phyloP scores from a whole-genome alignment of 2,113 vertebrate genomes.

The Aegithalos caudatus region DNA sequence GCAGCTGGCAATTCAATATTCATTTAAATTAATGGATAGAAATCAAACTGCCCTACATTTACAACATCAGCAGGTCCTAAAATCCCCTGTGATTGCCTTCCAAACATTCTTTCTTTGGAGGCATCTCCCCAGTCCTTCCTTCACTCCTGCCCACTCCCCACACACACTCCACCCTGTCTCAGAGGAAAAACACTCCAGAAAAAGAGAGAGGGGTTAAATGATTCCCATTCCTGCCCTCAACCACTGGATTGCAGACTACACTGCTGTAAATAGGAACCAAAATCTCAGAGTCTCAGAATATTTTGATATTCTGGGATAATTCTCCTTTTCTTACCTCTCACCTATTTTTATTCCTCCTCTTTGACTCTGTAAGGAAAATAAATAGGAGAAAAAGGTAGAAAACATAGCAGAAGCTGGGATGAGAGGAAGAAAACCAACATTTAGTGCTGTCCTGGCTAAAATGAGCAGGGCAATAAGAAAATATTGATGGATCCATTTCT shows the following conservation, averaged over 20 bases:
- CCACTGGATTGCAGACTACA: neutral
- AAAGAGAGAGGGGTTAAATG: neutral
- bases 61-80: neutral
- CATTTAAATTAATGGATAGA: neutral
- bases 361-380: neutral
- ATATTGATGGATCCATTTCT: neutral
- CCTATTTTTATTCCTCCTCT: neutral
- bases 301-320: neutral
- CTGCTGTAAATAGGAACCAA: rapidly evolving
- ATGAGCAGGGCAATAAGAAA: neutral
- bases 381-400: neutral
- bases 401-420: neutral
- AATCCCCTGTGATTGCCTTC: neutral
- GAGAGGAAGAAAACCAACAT: neutral
- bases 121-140: neutral
- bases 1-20: neutral
- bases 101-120: neutral
- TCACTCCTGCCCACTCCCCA: no score
- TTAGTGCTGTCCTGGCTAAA: neutral
- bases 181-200: neutral
- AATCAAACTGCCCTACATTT: neutral
- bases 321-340: neutral
- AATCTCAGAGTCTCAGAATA: no score
- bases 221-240: neutral
- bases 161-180: no score